Base-by-base conservation (phyloP, 2,888 invertebrate species). In the Sesia bembeciformis region DNA sequence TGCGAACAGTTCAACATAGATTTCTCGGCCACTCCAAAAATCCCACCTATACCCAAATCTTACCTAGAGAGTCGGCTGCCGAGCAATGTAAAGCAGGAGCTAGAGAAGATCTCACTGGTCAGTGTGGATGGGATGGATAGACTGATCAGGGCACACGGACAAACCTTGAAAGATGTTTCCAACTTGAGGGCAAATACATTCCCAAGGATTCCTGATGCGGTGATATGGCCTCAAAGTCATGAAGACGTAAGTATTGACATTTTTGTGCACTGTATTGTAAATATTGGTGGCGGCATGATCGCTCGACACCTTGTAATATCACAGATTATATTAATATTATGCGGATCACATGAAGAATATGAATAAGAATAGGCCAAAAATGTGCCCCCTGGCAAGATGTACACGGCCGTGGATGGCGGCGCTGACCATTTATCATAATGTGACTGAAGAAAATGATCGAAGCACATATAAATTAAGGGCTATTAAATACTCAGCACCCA, bases 151-250 rank as follows among this genome's bases (percentile, higher is more conserved):
- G 94, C 97, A 0, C 98, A 98, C 77, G 98, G 98, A 0, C 98
- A 98, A 79, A 97, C 98, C 0, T 82, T 99, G 52, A 93, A 96
- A 64, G 99, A 99, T 72, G 95, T 99, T 60, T 94, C 94, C 63
- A 90, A 91, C 7, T 80, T 98, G 55, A 91, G 96, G 66, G 90
- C 91, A 54, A 95, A 96, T 57, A 84, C 76, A 51, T 95, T 96
- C 68, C 91, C 93, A 56, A 91, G 98, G 65, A 96, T 99, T 72
- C 98, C 98, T 3, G 99, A 99, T 72, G 79, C 98, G 7, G 95
- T 99, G 0, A 90, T 97, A 1, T 99, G 98, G 98, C 98, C 98
- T 49, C 92, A 90, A 50, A 91, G 90, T 61, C 97, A 98, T 76
- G 92, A 94, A n/a, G 94, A 98, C 67, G 88, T 89, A 56, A 51